Evolutionary conservation across 2,888 invertebrate genomes (phyloP).

Genomic region (Apotomis turbidana): DNA sequence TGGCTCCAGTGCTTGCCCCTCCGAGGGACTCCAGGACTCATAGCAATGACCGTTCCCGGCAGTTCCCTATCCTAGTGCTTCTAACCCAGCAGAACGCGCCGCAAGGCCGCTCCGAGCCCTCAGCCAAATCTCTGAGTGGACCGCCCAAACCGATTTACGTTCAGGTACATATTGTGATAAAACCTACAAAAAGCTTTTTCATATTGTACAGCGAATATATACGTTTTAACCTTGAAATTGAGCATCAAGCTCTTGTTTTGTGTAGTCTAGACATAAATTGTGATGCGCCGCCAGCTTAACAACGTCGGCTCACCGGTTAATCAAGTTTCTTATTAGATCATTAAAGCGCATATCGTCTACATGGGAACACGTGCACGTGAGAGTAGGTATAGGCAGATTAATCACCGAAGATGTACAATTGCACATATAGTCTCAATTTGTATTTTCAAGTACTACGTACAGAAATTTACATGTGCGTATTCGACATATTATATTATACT

Average conservation of each 20-base stretch:
- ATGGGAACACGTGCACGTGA: constrained; percentile 6
- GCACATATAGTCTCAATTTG: too few species aligned
- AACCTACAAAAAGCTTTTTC: constrained; percentile 1
- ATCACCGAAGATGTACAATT: not conserved
- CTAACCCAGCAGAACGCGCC: constrained; percentile 60
- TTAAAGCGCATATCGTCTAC: not conserved
- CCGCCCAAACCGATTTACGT: constrained; percentile 72
- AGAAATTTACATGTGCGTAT: too few species aligned
- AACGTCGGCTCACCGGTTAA: constrained; percentile 28
- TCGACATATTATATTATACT: too few species aligned
- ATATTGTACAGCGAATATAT: constrained; percentile 1
- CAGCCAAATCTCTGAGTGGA: constrained; percentile 66
- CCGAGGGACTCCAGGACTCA: constrained; percentile 69
- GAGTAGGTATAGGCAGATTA: not conserved
- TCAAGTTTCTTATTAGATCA: constrained; percentile 21
- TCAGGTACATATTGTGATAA: constrained; percentile 59
- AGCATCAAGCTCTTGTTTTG: constrained; percentile 1
- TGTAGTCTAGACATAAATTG: constrained; percentile 16
- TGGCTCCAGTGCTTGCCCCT: constrained; percentile 75
- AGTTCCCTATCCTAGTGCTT: constrained; percentile 75
- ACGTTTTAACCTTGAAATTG: constrained; percentile 9
- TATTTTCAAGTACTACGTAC: too few species aligned
- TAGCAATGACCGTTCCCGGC: constrained; percentile 67
- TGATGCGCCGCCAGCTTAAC: constrained; percentile 22
- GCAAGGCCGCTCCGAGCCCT: constrained; percentile 57